Evolutionary conservation across 2,797 vertebrate species (phyloP).

Genomic region (Stomatorhinus walkeri): DNA sequence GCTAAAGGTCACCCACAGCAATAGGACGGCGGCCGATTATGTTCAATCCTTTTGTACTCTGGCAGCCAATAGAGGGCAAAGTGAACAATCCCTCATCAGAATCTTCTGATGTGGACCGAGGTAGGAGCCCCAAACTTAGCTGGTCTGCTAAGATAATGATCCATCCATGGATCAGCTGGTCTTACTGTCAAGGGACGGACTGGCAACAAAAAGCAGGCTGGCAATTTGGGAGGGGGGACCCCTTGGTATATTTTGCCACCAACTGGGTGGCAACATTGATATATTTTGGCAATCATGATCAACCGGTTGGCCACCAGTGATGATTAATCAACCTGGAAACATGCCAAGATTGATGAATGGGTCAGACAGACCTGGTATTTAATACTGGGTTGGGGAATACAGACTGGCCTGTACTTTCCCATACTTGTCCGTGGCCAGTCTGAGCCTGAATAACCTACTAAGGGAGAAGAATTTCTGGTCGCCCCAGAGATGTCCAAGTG

Average conservation of each 20-base stretch:
- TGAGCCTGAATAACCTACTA: not conserved
- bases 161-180: not conserved
- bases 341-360: not conserved
- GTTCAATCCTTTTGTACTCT: not conserved
- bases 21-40: not conserved
- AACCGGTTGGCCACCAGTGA: not conserved
- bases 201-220: not conserved
- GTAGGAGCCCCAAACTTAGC: not conserved
- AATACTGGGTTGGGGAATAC: not conserved
- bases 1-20: not conserved
- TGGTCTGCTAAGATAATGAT: not conserved
- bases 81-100: not conserved
- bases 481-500: not conserved
- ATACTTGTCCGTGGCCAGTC: not conserved
- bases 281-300: not conserved
- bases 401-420: not conserved
- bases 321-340: not conserved
- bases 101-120: not conserved
- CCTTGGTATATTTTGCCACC: not conserved
- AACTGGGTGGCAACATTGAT: not conserved
- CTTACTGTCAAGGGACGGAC: not conserved
- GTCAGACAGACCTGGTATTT: not conserved
- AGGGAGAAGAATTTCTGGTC: not conserved
- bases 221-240: not conserved
- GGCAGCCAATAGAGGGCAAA: not conserved